Conservation (phyloP, 2,888 invertebrate genomes). For the Halocaridina rubra region DNA sequence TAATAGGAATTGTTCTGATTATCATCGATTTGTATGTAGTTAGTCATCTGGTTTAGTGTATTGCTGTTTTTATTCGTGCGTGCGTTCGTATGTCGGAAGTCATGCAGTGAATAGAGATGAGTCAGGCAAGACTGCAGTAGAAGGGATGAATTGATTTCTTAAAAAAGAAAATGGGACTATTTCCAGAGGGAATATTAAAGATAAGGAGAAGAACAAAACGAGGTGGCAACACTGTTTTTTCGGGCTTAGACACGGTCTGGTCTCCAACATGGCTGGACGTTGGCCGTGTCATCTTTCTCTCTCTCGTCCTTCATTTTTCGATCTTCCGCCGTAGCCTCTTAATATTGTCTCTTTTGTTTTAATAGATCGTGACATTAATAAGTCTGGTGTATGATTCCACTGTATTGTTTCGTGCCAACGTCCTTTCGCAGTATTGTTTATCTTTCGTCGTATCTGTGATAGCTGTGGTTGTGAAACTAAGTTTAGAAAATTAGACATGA, state of each 20-base stretch:
- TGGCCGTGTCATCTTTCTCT: no score
- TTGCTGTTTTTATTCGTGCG: no score
- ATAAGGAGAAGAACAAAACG: no score
- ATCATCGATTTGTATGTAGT: no score
- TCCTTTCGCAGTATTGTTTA: no score
- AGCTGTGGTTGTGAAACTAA: slow-evolving; percentile 17
- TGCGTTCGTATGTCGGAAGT: background rate
- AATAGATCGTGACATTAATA: no score
- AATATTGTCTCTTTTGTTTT: background rate
- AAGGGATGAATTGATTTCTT: slow-evolving; percentile 35
- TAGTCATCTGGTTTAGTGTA: no score
- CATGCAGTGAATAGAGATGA: background rate
- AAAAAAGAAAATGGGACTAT: slow-evolving; percentile 38
- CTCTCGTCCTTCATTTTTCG: background rate
- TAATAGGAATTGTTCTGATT: no score
- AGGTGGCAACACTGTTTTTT: slow-evolving; percentile 12
- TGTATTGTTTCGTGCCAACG: no score
- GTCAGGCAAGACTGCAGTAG: background rate
- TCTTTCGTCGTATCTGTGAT: slow-evolving; percentile 27
- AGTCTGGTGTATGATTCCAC: background rate
- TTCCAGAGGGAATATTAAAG: background rate
- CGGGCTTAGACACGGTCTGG: no score
- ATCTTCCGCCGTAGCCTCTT: background rate
- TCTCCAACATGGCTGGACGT: background rate
- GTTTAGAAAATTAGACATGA: slow-evolving; percentile 14